These are phyloP conservation scores for Drosophila monieri DNA, from an alignment of 2,888 invertebrate genomes.

Conservation along the genomic window DNA sequence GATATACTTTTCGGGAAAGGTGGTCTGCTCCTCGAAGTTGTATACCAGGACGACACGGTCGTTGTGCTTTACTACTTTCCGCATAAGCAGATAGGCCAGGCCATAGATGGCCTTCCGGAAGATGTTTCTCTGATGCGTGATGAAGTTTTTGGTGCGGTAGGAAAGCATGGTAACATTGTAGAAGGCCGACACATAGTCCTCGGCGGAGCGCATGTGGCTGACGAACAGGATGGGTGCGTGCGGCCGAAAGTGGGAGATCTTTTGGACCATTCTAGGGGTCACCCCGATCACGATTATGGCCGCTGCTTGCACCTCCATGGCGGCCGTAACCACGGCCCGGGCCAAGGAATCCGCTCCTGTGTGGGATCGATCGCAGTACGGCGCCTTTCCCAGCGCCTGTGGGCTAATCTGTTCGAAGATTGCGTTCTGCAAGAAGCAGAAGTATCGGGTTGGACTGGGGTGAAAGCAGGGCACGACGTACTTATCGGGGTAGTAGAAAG, in stretches of 20 bases:
- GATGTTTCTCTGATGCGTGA: conserved; percentile 51
- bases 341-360: conserved; percentile 76
- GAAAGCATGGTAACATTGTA: conserved; percentile 76
- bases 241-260: conserved; percentile 81
- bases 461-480: conserved; percentile 60
- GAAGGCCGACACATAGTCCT: conserved; percentile 71
- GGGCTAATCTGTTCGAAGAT: conserved; percentile 56
- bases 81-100: conserved; percentile 60
- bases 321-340: conserved; percentile 68
- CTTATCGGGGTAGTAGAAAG: conserved; percentile 81
- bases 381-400: conserved; percentile 49
- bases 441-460: conserved; percentile 44
- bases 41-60: conserved; percentile 75
- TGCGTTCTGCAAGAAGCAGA: conserved; percentile 63
- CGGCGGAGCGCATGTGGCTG: conserved; percentile 68
- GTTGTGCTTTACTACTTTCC: conserved; percentile 46
- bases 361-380: conserved; percentile 68
- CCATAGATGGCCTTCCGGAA: conserved; percentile 69
- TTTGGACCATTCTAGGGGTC: conserved; percentile 77
- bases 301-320: conserved; percentile 70
- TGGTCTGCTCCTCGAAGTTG: conserved; percentile 44
- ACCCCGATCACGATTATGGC: conserved; percentile 76
- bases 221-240: conserved; percentile 74
- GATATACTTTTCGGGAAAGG: conserved; percentile 75
- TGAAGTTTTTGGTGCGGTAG: conserved; percentile 41